Conservation (phyloP, 2,113 vertebrate genomes). For the Xyrauchen texanus region DNA sequence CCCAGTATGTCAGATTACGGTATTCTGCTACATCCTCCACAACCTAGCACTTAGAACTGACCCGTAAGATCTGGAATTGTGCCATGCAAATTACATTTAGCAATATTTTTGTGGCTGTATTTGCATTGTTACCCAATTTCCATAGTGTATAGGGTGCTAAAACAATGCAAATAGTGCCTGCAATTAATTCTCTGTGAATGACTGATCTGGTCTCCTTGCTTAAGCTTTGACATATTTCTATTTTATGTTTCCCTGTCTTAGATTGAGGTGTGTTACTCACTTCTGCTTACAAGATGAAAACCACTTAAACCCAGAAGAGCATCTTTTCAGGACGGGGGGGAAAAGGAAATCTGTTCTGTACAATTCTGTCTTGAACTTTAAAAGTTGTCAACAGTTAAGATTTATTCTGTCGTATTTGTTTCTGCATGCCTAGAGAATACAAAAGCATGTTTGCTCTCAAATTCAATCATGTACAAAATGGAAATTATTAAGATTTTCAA, state of each 20-base stretch:
- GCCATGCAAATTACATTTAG: too few relatives aligned
- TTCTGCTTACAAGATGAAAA: constrained; percentile 20
- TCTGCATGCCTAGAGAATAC: constrained; percentile 5
- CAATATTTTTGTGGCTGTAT: too few relatives aligned
- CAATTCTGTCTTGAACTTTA: not conserved
- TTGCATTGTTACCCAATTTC: too few relatives aligned
- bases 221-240: not conserved
- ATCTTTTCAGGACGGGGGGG: not conserved
- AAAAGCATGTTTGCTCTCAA: not conserved
- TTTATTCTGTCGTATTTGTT: not conserved
- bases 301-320: constrained; percentile 5
- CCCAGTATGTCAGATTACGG: too few relatives aligned
- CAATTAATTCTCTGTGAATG: too few relatives aligned
- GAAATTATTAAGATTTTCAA: not conserved
- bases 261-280: not conserved
- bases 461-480: constrained; percentile 11
- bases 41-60: too few relatives aligned
- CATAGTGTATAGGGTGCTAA: too few relatives aligned
- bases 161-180: too few relatives aligned
- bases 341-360: constrained; percentile 19
- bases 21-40: too few relatives aligned
- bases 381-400: not conserved
- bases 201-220: not conserved
- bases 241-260: not conserved
- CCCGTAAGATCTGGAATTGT: too few relatives aligned